Evolutionary conservation across 2,113 vertebrate genomes (phyloP), one percentile per base, ranked within the genome.

Genomic region (Trochalopteron elliotii): DNA sequence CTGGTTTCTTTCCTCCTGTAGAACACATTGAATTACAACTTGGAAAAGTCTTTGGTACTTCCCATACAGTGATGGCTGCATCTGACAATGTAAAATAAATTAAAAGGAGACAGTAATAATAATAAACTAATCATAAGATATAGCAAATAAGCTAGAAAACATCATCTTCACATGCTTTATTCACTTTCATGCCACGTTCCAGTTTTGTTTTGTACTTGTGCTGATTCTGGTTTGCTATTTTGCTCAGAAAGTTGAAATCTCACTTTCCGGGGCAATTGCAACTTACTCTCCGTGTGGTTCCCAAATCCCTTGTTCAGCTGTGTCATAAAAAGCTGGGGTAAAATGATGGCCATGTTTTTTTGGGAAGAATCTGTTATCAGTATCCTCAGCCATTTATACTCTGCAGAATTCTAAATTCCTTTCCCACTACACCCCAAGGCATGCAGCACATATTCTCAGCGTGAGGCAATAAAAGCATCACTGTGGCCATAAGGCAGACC

Each of bases 111-210:
- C 3, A 15, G 52, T 27, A 27, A 12, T 31, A 53, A 60, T 5
- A 24, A 44, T 5, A 27, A 39, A 15, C 6, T 1, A 50, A 50
- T 50, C 14, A 4, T 30, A 52, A 53, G 1, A 11, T 19, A 9
- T 0, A 77, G 9, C 5, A 65, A 69, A 44, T 4, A 39, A 53
- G 1, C 39, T 50, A 5, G 12, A 33, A 85, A 87, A 2, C 10
- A 15, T 68, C 31, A 65, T 7, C 2, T 11, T 4, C 14, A 7
- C 31, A 6, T 13, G 10, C 3, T 89, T 7, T n/a, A 7, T 56
- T 69, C 8, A 10, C 2, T 72, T 4, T 52, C 22, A 47, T 1
- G 1, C 1, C 4, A 5, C 0, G 0, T n/a, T 90, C 12, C 18
- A 40, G 8, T 37, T 59, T 50, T 52, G 11, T 44, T 45, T 56